phyloP scores from a whole-genome alignment of 2,888 invertebrate species.

The Lasioglossum calceatum region DNA sequence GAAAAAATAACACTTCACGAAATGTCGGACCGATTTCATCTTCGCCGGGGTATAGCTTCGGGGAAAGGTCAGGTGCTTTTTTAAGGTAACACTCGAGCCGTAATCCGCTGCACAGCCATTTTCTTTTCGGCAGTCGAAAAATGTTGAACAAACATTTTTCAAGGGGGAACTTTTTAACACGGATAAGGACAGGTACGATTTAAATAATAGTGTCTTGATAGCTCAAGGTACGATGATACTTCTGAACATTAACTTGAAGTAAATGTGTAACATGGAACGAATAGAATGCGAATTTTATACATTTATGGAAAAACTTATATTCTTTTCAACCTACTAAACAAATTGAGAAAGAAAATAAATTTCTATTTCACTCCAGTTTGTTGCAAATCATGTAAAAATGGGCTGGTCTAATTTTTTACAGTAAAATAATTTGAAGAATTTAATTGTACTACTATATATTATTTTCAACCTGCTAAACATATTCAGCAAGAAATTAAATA shows the following conservation, averaged over 20 bases:
- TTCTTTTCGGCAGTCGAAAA: slow-evolving; percentile 41
- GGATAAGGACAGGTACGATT: background rate
- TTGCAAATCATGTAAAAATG: too few relatives aligned
- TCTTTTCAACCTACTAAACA: too few relatives aligned
- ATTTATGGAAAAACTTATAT: too few relatives aligned
- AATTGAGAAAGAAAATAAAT: too few relatives aligned
- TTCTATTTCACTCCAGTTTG: too few relatives aligned
- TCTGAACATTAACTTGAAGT: background rate
- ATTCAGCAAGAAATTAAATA: too few relatives aligned
- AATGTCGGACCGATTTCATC: slow-evolving; percentile 68
- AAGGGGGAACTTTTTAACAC: slow-evolving; percentile 13
- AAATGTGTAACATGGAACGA: background rate
- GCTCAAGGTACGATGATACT: background rate
- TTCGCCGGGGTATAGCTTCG: slow-evolving; percentile 41
- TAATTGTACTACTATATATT: too few relatives aligned
- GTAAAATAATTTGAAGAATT: too few relatives aligned
- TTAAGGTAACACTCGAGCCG: slow-evolving; percentile 64
- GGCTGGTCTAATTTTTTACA: too few relatives aligned
- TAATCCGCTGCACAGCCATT: slow-evolving; percentile 42
- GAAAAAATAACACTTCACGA: slow-evolving; percentile 67
- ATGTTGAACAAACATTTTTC: slow-evolving; percentile 51
- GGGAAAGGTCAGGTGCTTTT: slow-evolving; percentile 65
- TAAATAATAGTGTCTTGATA: background rate
- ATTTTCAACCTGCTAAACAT: too few relatives aligned
- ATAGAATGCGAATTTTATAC: too few relatives aligned